Conservation (phyloP, 2,113 vertebrate genomes). For the Marmota monax region DNA sequence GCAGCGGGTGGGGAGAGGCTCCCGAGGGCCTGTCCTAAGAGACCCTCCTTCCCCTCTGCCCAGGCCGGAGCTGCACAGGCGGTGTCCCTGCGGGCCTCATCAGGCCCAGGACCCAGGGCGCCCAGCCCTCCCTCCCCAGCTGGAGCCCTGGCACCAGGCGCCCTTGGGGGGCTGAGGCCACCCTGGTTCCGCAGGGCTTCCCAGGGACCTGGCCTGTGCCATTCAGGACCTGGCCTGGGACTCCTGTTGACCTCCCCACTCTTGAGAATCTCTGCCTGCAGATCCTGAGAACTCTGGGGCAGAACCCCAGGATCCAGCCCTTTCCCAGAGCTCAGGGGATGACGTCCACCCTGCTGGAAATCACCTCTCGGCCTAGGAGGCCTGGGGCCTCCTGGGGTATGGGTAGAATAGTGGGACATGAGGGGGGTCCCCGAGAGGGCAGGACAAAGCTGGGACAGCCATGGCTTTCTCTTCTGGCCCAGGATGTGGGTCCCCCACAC, state of each 20-base stretch:
- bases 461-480: neutral
- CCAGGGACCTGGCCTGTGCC: rapidly evolving
- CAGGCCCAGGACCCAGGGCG: rapidly evolving
- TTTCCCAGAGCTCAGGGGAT: too few relatives aligned
- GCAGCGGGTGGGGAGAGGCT: neutral
- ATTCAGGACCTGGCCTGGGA: rapidly evolving
- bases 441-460: rapidly evolving
- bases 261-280: neutral
- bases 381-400: rapidly evolving
- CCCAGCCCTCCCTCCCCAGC: rapidly evolving
- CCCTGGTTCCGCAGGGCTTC: rapidly evolving
- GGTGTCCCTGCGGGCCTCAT: too few relatives aligned
- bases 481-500: rapidly evolving
- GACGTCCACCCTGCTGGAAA: neutral
- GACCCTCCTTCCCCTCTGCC: too few relatives aligned
- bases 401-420: rapidly evolving
- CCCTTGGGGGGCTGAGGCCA: rapidly evolving
- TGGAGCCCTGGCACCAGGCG: neutral
- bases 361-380: rapidly evolving
- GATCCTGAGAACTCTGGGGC: neutral
- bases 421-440: rapidly evolving
- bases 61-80: neutral
- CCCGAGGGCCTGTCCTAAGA: neutral
- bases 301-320: too few relatives aligned
- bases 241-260: neutral